Evolutionary conservation across 2,888 invertebrate species (phyloP).

Genomic region (Osmoderma eremita): DNA sequence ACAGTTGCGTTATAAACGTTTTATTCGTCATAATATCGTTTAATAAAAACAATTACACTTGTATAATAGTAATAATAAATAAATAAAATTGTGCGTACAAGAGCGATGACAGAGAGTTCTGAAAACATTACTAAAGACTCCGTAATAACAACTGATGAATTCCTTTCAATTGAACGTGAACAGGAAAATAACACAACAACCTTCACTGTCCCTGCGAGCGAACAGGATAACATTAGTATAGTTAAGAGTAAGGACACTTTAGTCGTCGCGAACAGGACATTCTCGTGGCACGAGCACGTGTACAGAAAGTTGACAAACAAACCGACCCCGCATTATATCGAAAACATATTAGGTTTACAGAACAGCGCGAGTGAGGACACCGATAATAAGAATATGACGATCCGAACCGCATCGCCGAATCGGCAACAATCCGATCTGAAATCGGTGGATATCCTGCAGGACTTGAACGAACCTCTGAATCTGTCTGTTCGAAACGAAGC

Average conservation of each 20-base stretch:
- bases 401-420: slow-evolving; percentile 41
- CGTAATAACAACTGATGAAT: slow-evolving; percentile 26
- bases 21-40: slow-evolving; percentile 41
- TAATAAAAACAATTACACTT: slow-evolving; percentile 27
- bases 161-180: slow-evolving; percentile 40
- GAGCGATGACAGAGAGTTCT: slow-evolving; percentile 41
- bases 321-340: slow-evolving; percentile 88
- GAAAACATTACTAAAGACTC: slow-evolving; percentile 42
- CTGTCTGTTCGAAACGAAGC: slow-evolving; percentile 59
- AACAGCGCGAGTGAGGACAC: slow-evolving; percentile 46
- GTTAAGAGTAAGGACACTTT: slow-evolving; percentile 43
- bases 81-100: slow-evolving; percentile 26
- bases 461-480: slow-evolving; percentile 61
- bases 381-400: slow-evolving; percentile 44
- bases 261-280: slow-evolving; percentile 43
- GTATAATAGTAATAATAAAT: background rate
- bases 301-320: slow-evolving; percentile 83
- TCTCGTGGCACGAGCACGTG: slow-evolving; percentile 89
- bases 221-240: slow-evolving; percentile 43
- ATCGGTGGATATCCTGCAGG: slow-evolving; percentile 50
- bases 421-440: slow-evolving; percentile 46
- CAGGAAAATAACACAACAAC: slow-evolving; percentile 36
- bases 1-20: slow-evolving; percentile 4
- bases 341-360: slow-evolving; percentile 80
- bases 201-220: slow-evolving; percentile 33